A percentile compares a stretch with the other conserved stretches of the same genome.
phyloP scores from a whole-genome alignment of 2,113 vertebrate species.

The Odocoileus virginianus region DNA sequence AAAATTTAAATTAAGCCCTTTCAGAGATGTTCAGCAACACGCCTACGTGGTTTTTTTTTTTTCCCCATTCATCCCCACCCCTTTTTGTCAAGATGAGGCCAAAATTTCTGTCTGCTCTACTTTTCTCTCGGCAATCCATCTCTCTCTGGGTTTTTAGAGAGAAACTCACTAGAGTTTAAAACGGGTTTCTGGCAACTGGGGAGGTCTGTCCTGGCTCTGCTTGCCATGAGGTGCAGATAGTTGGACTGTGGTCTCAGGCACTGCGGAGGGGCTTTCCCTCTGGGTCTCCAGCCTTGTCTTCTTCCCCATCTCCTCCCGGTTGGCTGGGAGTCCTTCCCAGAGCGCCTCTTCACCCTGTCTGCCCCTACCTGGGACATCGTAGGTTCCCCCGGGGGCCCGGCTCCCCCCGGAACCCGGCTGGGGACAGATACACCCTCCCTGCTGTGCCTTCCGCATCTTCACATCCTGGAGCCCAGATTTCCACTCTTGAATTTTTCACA shows the following conservation, averaged over 20 bases:
- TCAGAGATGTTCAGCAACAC: constrained; percentile 61
- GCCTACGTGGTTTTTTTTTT: neutral
- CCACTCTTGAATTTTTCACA: constrained; percentile 75
- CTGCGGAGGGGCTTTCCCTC: neutral
- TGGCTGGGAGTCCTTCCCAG: fast-evolving
- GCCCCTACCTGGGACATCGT: neutral
- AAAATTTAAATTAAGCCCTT: constrained; percentile 67
- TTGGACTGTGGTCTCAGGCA: fast-evolving
- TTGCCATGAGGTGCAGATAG: neutral
- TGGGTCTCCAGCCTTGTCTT: neutral
- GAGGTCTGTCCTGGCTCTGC: neutral
- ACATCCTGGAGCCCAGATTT: constrained; percentile 76
- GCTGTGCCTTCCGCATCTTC: constrained; percentile 51
- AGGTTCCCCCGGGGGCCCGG: fast-evolving
- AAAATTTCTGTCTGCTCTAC: neutral
- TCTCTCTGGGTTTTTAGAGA: neutral
- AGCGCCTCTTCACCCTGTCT: fast-evolving
- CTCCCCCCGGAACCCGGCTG: neutral
- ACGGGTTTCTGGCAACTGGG: neutral
- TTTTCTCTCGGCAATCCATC: neutral
- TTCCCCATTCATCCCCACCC: neutral
- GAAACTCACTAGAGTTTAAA: neutral
- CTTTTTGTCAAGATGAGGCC: constrained; percentile 50
- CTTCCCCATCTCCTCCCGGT: fast-evolving
- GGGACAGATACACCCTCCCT: neutral